These are phyloP conservation scores for Erpobdella octoculata DNA, from an alignment of 2,888 invertebrate species.

Conservation along the genomic window DNA sequence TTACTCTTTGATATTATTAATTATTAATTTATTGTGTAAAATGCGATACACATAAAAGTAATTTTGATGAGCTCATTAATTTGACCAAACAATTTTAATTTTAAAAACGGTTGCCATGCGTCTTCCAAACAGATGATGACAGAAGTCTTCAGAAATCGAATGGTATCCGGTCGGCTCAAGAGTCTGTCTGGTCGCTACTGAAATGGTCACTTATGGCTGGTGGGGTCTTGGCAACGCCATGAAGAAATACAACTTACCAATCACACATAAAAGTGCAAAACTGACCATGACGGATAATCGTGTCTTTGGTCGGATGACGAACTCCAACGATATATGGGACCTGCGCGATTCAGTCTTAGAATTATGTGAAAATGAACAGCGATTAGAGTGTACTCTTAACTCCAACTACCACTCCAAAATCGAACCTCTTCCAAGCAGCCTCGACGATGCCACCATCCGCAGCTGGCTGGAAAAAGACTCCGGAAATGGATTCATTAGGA, in stretches of 20 bases:
- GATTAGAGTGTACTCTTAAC: constrained; percentile 20
- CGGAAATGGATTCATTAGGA: constrained; percentile 48
- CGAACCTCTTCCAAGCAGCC: neutral
- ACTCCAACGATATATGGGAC: constrained; percentile 50
- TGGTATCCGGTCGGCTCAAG: neutral
- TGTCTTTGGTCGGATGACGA: constrained; percentile 24
- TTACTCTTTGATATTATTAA: too few relatives aligned
- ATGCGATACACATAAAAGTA: too few relatives aligned
- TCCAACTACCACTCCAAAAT: constrained; percentile 4
- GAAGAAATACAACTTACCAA: constrained; percentile 7
- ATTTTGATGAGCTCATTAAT: too few relatives aligned
- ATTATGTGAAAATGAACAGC: constrained; percentile 37
- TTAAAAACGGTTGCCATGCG: too few relatives aligned
- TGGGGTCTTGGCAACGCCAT: constrained; percentile 34
- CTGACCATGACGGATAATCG: constrained; percentile 32
- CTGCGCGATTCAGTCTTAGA: constrained; percentile 49
- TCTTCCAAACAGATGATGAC: too few relatives aligned
- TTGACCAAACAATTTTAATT: too few relatives aligned
- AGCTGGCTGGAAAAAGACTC: constrained; percentile 47
- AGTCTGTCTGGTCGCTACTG: neutral
- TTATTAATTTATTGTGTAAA: too few relatives aligned
- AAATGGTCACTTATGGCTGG: constrained; percentile 34
- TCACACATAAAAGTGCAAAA: constrained; percentile 35
- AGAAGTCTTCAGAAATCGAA: neutral
- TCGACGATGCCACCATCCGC: constrained; percentile 36